A percentile compares a stretch with the other conserved stretches of the same genome.
phyloP scores from a whole-genome alignment of 2,888 invertebrate genomes.

The Patella ulyssiponensis region DNA sequence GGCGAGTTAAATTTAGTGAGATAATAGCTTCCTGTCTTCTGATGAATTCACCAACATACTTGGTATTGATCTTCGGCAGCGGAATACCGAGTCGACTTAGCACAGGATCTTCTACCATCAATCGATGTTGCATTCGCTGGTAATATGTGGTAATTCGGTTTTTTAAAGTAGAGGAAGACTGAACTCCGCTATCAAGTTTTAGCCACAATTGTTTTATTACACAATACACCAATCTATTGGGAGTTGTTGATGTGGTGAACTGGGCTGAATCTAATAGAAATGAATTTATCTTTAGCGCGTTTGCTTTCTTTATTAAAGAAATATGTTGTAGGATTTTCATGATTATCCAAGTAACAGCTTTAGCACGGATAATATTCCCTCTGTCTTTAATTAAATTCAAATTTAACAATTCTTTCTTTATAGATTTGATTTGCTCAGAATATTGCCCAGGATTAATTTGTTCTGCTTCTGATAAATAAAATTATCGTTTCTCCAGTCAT shows the following conservation, averaged over 20 bases:
- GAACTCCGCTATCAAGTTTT: not conserved
- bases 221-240: not conserved
- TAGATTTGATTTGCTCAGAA: no score
- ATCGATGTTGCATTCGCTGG: not conserved
- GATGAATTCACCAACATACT: not conserved
- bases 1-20: not conserved
- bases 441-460: no score
- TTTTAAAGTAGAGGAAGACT: not conserved
- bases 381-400: no score
- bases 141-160: not conserved
- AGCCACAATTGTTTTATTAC: not conserved
- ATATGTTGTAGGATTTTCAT: no score
- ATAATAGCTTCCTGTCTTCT: not conserved
- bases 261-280: not conserved
- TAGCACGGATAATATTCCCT: no score
- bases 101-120: not conserved
- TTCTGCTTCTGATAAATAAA: no score
- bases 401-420: no score
- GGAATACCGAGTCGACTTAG: not conserved
- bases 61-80: not conserved
- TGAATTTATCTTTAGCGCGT: no score
- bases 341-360: no score
- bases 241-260: not conserved
- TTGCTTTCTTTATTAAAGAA: no score
- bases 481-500: no score